Evolutionary conservation across 2,797 vertebrate species (phyloP), one percentile per base, ranked within the genome.

Genomic region (Notolabrus celidotus): DNA sequence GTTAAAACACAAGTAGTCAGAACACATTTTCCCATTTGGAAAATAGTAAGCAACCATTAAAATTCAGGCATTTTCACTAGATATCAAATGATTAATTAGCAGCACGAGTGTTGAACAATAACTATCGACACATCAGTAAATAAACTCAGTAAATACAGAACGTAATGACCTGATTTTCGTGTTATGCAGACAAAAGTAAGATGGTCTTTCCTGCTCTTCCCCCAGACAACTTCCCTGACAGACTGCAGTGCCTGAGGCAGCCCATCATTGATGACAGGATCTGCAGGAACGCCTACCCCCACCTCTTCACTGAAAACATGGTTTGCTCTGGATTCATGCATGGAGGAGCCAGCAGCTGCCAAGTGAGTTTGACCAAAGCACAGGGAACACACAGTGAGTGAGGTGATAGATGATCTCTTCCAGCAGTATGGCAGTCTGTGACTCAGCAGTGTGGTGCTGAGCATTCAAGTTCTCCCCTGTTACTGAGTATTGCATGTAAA

Each of bases 301-400:
- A 86, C 63, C 71, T 89, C 70, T 42, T 92, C 75, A 94, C 88
- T 0, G 69, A 88, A 4, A 93, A 92, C 90, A 92, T 93, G 91
- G 14, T 93, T 25, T 93, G 89, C 74, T 88, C 92, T 0, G 91
- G 90, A 29, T 92, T 92, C 77, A 77, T 93, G 90, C 50, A 85
- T 0, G 90, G 90, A 43, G 90, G 90, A 2, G 87, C 89, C 80
- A 93, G 83, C 89, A 93, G 92, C 77, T 94, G 93, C 73, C 90
- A 79, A 79, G 92, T 93, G 75, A 89, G 88, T 62, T 34, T 42
- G 64, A 65, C 62, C 27, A 5, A 65, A 62, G 57, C 72, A 67
- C 23, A 43, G 36, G 50, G 34, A 62, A 64, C 53, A 23, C 53
- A 45, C n/a, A 34, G 67, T 75, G 25, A 59, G 57, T 59, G 39